phyloP scores from a whole-genome alignment of 2,113 vertebrate genomes.

The Hylia prasina region DNA sequence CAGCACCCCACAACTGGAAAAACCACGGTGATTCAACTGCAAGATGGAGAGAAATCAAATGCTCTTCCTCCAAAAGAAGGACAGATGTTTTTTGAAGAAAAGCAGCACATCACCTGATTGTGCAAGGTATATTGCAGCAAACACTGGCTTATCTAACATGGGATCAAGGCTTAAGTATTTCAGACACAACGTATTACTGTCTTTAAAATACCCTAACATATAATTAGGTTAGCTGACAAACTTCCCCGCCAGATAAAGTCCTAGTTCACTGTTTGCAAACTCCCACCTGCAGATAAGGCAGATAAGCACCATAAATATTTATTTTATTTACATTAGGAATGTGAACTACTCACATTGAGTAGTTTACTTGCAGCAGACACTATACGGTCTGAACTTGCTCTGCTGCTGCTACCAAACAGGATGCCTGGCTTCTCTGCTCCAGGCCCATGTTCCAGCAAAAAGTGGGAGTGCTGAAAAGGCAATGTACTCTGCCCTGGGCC shows the following conservation, averaged over 20 bases:
- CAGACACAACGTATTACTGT: slow-evolving; percentile 14
- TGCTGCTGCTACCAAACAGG: neutral
- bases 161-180: slow-evolving; percentile 42
- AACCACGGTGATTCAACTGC: neutral
- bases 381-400: slow-evolving; percentile 32
- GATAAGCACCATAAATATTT: slow-evolving; percentile 51
- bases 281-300: slow-evolving; percentile 32
- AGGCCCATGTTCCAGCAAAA: neutral
- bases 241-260: slow-evolving; percentile 50
- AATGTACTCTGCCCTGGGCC: neutral
- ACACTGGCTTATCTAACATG: slow-evolving; percentile 28
- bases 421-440: neutral
- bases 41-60: neutral
- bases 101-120: neutral
- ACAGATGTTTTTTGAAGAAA: neutral
- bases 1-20: neutral
- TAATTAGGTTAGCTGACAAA: slow-evolving; percentile 52
- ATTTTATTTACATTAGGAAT: slow-evolving; percentile 56
- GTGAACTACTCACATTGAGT: neutral
- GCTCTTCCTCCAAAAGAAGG: neutral
- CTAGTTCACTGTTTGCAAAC: slow-evolving; percentile 32
- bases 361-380: slow-evolving; percentile 32
- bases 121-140: slow-evolving; percentile 1
- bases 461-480: neutral
- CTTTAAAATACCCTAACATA: slow-evolving; percentile 40